Base-by-base conservation (phyloP, 2,797 vertebrate genomes). In the Eulemur rubriventer region DNA sequence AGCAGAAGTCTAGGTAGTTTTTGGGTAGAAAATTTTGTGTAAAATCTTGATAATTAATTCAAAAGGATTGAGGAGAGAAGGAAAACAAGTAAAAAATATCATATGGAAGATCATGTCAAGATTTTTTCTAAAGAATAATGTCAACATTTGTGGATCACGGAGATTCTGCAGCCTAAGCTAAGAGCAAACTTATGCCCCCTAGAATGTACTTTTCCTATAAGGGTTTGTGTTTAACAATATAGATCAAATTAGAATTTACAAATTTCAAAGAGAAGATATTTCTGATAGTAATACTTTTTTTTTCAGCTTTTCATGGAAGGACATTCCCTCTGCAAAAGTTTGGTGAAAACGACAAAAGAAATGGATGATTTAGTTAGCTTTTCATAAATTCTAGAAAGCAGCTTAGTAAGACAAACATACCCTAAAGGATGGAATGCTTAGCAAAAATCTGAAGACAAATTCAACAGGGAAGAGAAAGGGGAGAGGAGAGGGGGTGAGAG, bases 201-300 rank as follows among this genome's bases (percentile, higher is more conserved):
- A 6, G 7, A 17, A 18, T 17, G 43, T 20, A 41, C 11, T 95
- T 67, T 81, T 78, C 35, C 11, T 35, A 69, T 79, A 82, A 46
- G 50, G 73, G 80, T 86, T 41, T 81, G 67, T 91, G 46, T 89
- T 76, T 70, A 63, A 80, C 48, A 46, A 33, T 67, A 12, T 84
- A 26, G n/a, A 61, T 89, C 59, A 89, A 86, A 76, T 79, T 41
- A 78, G 33, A 88, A 65, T 69, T 63, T 67, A 72, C 90, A 17
- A 67, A 76, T 95, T 92, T 93, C 83, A 70, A 89, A 79, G 30
- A 78, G 26, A 75, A 93, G 72, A 67, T 75, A 16, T 41, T 93
- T 91, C 12, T 65, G 16, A n/a, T 86, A 76, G 38, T 86, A 30
- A 48, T 10, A 91, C n/a, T 48, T 28, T 59, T 78, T 83, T 38